These are phyloP conservation scores for Poecilobothrus nobilitatus DNA, from an alignment of 2,888 invertebrate species.

Conservation along the genomic window DNA sequence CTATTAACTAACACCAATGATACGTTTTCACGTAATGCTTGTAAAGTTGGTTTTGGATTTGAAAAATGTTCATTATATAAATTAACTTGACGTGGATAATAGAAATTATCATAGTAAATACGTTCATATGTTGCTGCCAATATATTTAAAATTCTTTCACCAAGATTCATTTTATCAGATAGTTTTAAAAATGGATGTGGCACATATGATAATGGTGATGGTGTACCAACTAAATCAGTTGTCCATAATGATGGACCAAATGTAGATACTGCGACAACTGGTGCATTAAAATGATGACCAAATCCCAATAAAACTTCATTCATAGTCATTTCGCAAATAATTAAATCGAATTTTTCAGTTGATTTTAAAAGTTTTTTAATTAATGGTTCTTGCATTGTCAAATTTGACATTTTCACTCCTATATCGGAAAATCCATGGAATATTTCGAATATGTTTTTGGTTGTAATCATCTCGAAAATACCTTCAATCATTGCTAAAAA, in stretches of 20 bases:
- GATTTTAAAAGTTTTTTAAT: conserved; percentile 23
- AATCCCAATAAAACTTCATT: conserved; percentile 30
- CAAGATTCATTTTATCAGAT: conserved; percentile 27
- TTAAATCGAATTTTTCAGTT: conserved; percentile 27
- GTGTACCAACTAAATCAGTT: conserved; percentile 17
- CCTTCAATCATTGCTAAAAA: conserved; percentile 5
- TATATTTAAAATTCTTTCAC: conserved; percentile 27
- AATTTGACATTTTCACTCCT: conserved; percentile 14
- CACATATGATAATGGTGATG: conserved; percentile 21
- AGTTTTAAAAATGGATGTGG: conserved; percentile 20
- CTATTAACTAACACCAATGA: conserved; percentile 29
- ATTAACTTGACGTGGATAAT: neutral
- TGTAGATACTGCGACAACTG: conserved; percentile 27
- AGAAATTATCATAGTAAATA: neutral
- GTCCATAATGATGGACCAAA: conserved; percentile 19
- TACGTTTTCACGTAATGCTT: conserved; percentile 15
- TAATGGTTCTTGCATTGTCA: conserved; percentile 13
- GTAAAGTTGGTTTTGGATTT: conserved; percentile 16
- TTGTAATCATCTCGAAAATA: neutral
- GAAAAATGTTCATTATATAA: conserved; percentile 4
- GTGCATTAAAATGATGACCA: conserved; percentile 29
- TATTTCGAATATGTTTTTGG: neutral
- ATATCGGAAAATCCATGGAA: neutral
- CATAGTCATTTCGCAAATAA: conserved; percentile 28
- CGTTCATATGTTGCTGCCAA: conserved; percentile 16